A percentile compares a stretch with the other conserved stretches of the same genome.
Evolutionary conservation across 1,140 invertebrate genomes (phyloP).

Genomic region (Nylanderia fulva): DNA sequence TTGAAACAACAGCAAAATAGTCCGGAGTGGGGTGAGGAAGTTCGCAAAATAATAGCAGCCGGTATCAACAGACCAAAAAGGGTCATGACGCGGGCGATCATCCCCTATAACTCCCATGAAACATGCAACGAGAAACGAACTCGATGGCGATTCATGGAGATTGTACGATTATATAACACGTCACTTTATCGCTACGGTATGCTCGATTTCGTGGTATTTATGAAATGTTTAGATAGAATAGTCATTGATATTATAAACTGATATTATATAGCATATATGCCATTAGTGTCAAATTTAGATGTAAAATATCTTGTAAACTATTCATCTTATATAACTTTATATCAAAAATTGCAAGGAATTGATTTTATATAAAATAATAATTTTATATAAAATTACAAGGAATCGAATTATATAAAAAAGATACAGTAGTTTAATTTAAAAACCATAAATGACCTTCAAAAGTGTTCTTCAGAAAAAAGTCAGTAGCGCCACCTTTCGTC

Average conservation of each 20-base stretch:
- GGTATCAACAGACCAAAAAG: constrained; percentile 94
- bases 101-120: constrained; percentile 99
- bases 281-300: too few relatives aligned
- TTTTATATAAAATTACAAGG: too few relatives aligned
- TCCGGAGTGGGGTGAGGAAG: constrained; percentile 92
- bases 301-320: too few relatives aligned
- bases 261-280: too few relatives aligned
- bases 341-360: too few relatives aligned
- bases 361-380: too few relatives aligned
- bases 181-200: constrained; percentile 97
- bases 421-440: too few relatives aligned
- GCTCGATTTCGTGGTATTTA: neutral
- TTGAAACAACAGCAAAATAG: constrained; percentile 91
- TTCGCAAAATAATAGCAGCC: constrained; percentile 87
- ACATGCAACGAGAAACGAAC: constrained; percentile 91
- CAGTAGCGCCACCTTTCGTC: too few relatives aligned
- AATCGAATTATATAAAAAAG: too few relatives aligned
- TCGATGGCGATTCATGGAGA: constrained; percentile 96
- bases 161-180: constrained; percentile 98
- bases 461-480: too few relatives aligned
- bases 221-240: neutral
- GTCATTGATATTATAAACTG: neutral
- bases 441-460: too few relatives aligned
- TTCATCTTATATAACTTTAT: too few relatives aligned
- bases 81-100: constrained; percentile 99